Base-by-base conservation (phyloP, 2,113 vertebrate genomes). In the Shinisaurus crocodilurus region DNA sequence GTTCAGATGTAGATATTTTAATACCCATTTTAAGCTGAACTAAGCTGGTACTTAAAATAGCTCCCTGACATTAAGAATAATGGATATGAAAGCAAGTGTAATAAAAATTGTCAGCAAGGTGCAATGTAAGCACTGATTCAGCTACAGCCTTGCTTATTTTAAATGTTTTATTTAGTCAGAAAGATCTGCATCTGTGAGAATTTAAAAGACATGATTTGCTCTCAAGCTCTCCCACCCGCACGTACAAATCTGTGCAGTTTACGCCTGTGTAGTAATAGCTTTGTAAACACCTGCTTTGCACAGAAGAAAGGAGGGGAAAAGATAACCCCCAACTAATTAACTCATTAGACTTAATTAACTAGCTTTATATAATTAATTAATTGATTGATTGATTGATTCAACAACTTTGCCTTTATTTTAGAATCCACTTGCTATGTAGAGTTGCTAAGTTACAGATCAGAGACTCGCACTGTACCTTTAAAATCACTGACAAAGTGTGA, bases 81-180 rank as follows among this genome's bases (percentile, higher is more conserved):
- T 95, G 65, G 91, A 83, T 91, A 92, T 90, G 86, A 93, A 95
- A 93, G 48, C 32, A 77, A 94, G 88, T 84, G 76, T 87, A 92
- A 96, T 95, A 96, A 96, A 95, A 95, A 90, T 90, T 94, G 29
- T 90, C 94, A 75, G 48, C 60, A 95, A 95, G 82, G 50, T 90
- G 84, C 85, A 90, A 79, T 27, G 84, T 89, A 94, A 94, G 90
- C 89, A 93, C 92, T 93, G 94, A 93, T 94, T 95, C 93, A 94
- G 89, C 32, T 90, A 43, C 60, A 92, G 93, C n/a, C 5, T 79
- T 23, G 79, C 87, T 91, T 90, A 88, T 95, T 85, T 94, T 85
- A 93, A 92, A 93, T 85, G 63, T 95, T 95, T 96, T 93, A 91
- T 93, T 93, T 95, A 81, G 84, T 93, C 72, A 37, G 48, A 90